Evolutionary conservation across 1,140 invertebrate genomes (phyloP).

Genomic region (Atopsyche davidsoni): DNA sequence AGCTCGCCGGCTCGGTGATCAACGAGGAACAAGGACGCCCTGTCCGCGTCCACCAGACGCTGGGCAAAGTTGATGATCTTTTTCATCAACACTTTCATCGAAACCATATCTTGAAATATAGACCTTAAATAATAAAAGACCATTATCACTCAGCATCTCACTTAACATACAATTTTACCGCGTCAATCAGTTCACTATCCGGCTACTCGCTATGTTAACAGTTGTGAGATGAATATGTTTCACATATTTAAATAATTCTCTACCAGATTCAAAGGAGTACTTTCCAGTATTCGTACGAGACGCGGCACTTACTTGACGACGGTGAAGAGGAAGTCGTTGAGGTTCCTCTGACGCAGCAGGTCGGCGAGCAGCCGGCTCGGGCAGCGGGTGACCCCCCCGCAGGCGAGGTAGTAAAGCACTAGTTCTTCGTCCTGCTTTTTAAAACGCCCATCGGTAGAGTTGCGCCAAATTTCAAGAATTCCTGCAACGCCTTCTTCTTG

Average conservation of each 20-base stretch:
- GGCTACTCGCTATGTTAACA: too few species aligned
- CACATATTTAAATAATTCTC: too few species aligned
- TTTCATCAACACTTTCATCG: slow-evolving; percentile 74
- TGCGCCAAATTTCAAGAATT: slow-evolving; percentile 47
- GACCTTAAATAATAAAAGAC: slow-evolving; percentile 42
- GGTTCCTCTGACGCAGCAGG: slow-evolving; percentile 58
- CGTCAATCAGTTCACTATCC: too few species aligned
- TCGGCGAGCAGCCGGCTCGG: slow-evolving; percentile 57
- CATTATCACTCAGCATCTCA: not conserved
- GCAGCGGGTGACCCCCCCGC: slow-evolving; percentile 58
- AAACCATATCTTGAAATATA: slow-evolving; percentile 77
- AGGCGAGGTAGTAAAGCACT: slow-evolving; percentile 54
- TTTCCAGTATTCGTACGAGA: too few species aligned
- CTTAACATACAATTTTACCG: not conserved
- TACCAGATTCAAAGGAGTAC: too few species aligned
- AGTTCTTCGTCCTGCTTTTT: slow-evolving; percentile 64
- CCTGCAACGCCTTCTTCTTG: slow-evolving; percentile 52
- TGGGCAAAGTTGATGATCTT: slow-evolving; percentile 81
- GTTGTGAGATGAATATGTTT: too few species aligned
- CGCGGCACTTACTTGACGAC: slow-evolving; percentile 60
- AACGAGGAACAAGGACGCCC: slow-evolving; percentile 71
- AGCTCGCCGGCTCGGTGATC: slow-evolving; percentile 66
- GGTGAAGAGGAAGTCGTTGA: slow-evolving; percentile 65
- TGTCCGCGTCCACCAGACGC: slow-evolving; percentile 71
- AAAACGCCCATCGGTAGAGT: slow-evolving; percentile 42